Base-by-base conservation (phyloP, 2,113 vertebrate genomes). In the Lanius collurio region DNA sequence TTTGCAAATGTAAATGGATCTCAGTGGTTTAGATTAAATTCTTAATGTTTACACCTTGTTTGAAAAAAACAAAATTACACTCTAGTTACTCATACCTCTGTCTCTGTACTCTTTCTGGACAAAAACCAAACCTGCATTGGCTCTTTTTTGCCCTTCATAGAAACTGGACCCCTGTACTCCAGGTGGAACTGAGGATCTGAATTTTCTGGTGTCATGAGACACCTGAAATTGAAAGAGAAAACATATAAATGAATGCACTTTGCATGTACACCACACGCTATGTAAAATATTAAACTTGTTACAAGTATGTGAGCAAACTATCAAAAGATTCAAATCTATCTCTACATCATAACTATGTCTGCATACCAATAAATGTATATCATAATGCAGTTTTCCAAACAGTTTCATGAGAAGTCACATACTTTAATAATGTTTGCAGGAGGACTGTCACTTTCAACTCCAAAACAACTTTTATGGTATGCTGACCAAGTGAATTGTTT, bases 41-140 rank as follows among this genome's bases (percentile, higher is more conserved):
- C 83, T 53, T 68, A 49, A 46, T 92, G 78, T 89, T 78, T 90
- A 95, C 31, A 52, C 15, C 47, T 52, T 74, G 52, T 65, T 96
- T 56, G 52, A 92, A 87, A 93, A 71, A 62, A 60, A 55, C 30
- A 85, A 47, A 79, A 94, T 81, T 79, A 83, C 30, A 46, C 47
- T 78, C 65, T 75, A 39, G 56, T 96, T 96, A 93, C 70, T 96
- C 97, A 98, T 96, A 98, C 98, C 96, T 98, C 97, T 35, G 95
- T 95, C 95, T 98, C 98, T 81, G 97, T 97, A 88, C 89, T 97
- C 96, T 98, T 99, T 97, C 99, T 98, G 81, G 99, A 99, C 71
- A 99, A 98, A 98, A 99, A 99, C 98, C 99, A 99, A 96, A 99
- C 99, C 97, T 99, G 99, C 99, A 99, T 99, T 24, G 99, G 99